Evolutionary conservation across 2,113 vertebrate species (phyloP), one percentile per base, ranked within the genome.

Genomic region (Pedetes capensis): DNA sequence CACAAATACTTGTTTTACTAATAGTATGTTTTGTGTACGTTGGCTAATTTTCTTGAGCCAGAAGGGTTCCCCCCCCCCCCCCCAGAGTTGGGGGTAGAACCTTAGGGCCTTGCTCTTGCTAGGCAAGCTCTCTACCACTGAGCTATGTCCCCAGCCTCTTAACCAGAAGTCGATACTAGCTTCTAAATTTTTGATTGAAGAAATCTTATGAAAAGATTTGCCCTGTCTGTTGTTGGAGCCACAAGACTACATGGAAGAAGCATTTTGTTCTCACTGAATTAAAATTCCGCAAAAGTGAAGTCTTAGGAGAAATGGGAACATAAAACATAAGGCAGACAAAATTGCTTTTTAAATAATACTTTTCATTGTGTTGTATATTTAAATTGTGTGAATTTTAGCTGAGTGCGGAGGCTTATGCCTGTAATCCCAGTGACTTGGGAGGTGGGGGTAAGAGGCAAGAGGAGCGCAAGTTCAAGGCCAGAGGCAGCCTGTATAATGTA

Each of bases 131-230:
- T n/a, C n/a, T n/a, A n/a, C n/a, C n/a, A n/a, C n/a, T n/a, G n/a
- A n/a, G n/a, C n/a, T n/a, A n/a, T n/a, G n/a, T n/a, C n/a, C n/a
- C n/a, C n/a, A n/a, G n/a, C n/a, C n/a, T 59, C 49, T 95, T 89
- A 96, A 76, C 29, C 37, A 27, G 49, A 68, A 69, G 74, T 20
- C 85, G 23, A 69, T 87, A 87, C 0, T 84, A 79, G 34, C n/a
- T 92, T 96, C 68, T 81, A 49, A 93, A 27, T 53, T 44, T 97
- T 96, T 93, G 25, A 20, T 87, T 94, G 37, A 61, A 80, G 29
- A 83, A 88, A 44, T 83, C 44, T 64, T 76, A 20, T 61, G 51
- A 89, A 59, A n/a, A 90, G 10, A 89, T 79, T 92, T 89, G 39
- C 68, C 87, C 16, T 13, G 14, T 89, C 29, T 64, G 25, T 82